These are phyloP conservation scores for Myripristis murdjan DNA, from an alignment of 2,797 vertebrate species.

Conservation along the genomic window DNA sequence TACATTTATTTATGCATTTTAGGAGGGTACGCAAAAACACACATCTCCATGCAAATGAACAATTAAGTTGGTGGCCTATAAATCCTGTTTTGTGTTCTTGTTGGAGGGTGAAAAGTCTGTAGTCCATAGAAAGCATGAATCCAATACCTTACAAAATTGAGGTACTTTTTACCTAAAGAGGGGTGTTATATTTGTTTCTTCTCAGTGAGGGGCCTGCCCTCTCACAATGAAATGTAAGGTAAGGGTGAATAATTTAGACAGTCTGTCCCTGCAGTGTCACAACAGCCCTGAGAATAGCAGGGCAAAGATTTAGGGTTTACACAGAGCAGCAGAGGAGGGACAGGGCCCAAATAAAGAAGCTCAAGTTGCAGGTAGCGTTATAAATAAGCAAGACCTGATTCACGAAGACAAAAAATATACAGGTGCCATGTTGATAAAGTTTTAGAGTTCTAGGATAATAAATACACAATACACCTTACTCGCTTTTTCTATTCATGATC, in stretches of 20 bases:
- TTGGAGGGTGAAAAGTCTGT: not conserved
- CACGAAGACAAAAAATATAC: conserved; percentile 5
- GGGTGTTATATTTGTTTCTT: too few relatives aligned
- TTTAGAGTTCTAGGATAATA: not conserved
- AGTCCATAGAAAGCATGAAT: not conserved
- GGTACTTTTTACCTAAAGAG: too few relatives aligned
- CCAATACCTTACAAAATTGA: not conserved
- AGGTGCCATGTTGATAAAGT: not conserved
- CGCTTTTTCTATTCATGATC: not conserved
- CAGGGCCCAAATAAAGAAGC: not conserved
- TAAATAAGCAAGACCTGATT: conserved; percentile 24
- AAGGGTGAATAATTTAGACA: conserved; percentile 66
- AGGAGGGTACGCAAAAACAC: conserved; percentile 30
- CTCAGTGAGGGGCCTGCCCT: too few relatives aligned
- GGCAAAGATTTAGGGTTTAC: conserved; percentile 41
- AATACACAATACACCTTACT: not conserved
- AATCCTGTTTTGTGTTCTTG: not conserved
- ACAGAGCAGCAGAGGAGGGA: conserved; percentile 21
- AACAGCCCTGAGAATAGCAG: conserved; percentile 54
- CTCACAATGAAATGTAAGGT: conserved; percentile 37
- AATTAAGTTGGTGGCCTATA: conserved; percentile 20
- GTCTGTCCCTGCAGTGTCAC: conserved; percentile 52
- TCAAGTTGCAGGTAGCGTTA: conserved; percentile 23
- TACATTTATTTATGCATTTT: conserved; percentile 39
- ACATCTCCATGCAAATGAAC: conserved; percentile 32